Evolutionary conservation across 2,888 invertebrate genomes (phyloP).

Genomic region (Leptinotarsa peninsularis): DNA sequence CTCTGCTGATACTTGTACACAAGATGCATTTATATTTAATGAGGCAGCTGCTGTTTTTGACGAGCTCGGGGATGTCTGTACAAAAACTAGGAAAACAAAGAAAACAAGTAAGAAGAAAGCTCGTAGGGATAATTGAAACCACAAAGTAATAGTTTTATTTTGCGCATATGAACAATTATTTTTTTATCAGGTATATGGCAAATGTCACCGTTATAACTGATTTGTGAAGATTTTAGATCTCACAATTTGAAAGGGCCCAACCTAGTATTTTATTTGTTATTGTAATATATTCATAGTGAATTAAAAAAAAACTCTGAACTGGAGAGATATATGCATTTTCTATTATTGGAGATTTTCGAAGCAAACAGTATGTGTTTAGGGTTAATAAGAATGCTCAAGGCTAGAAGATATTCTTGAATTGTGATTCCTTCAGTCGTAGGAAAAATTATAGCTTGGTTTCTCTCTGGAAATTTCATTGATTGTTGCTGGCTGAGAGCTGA

Average conservation of each 20-base stretch:
- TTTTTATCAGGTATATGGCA: conserved; percentile 37
- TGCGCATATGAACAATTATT: conserved; percentile 29
- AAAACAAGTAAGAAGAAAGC: conserved; percentile 81
- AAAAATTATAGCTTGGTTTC: no score
- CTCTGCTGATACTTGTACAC: conserved; percentile 27
- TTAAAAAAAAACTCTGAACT: no score
- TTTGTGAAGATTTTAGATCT: background rate
- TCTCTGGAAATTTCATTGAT: no score
- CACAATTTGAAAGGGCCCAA: background rate
- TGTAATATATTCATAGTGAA: background rate
- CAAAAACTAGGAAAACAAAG: conserved; percentile 79
- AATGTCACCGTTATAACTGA: conserved; percentile 52
- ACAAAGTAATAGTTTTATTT: conserved; percentile 26
- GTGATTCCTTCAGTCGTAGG: no score
- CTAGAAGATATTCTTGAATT: no score
- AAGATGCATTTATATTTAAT: conserved; percentile 33
- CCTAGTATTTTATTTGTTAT: background rate
- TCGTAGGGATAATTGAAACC: conserved; percentile 75
- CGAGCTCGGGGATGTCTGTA: conserved; percentile 78
- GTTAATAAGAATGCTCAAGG: no score
- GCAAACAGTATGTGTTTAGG: no score
- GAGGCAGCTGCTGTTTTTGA: conserved; percentile 68
- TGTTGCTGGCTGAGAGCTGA: no score
- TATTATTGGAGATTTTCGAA: no score
- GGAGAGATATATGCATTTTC: no score